Base-by-base conservation (phyloP, 2,113 vertebrate genomes). In the Chaetorhynchus papuensis region DNA sequence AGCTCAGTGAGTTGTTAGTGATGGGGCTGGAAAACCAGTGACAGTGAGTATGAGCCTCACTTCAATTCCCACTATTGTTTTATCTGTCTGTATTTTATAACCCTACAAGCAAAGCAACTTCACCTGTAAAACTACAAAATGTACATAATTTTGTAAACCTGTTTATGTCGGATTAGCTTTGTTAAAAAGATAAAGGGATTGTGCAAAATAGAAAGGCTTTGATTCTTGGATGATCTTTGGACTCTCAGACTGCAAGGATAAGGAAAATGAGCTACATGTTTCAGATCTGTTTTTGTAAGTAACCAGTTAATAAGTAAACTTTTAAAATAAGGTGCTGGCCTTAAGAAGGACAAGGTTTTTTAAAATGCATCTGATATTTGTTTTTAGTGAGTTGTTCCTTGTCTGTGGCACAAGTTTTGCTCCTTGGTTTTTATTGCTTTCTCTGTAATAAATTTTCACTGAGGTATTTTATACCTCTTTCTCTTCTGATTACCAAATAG, bases 271-370 rank as follows among this genome's bases (percentile, higher is more conserved):
- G 50, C 50, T 75, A 7, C 22, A 9, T 52, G 41, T 72, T 90
- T 93, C 59, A 61, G 41, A 39, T 70, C 64, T 88, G 53, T 13
- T 91, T 89, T 95, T 75, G 11, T 76, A 89, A 93, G 66, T 76
- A 85, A 91, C n/a, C 20, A 69, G 61, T 91, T 90, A 96, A 94
- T 94, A 85, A 83, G 89, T 89, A 88, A 95, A 63, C 89, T 64
- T 91, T 71, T 70, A 61, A 59, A 80, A 68, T 45, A 71, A 56
- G 33, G n/a, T 39, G 18, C 39, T 53, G 22, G 56, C 53, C 44
- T 80, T 83, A 65, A 41, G 10, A 87, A 28, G 10, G 20, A 10
- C 45, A 59, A 76, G 22, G 28, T 5, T n/a, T 75, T 79, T 37
- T 4, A 21, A 79, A 83, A 75, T n/a, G n/a, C 4, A 0, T 37